Percentiles rank a stretch among this genome's conserved stretches.
Conservation (phyloP, 2,888 invertebrate genomes). For the Thyatira batis region DNA sequence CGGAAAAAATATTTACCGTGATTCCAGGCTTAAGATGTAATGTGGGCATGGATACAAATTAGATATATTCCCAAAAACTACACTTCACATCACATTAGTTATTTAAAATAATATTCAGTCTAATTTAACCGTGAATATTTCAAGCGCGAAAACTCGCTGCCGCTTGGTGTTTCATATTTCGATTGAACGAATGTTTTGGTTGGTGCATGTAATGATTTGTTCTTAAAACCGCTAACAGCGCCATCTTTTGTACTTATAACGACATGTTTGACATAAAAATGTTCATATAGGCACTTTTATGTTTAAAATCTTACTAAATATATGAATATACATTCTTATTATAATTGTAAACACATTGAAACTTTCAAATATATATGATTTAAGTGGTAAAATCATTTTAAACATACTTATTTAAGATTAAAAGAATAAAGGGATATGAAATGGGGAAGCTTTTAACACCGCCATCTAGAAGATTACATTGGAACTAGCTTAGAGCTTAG, state of each 20-base stretch:
- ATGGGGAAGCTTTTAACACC: background rate
- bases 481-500: constrained; percentile 15
- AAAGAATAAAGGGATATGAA: background rate
- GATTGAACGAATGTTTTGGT: constrained; percentile 76
- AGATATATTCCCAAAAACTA: constrained; percentile 32
- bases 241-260: constrained; percentile 35
- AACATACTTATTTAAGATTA: background rate
- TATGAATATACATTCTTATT: background rate
- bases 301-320: background rate
- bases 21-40: constrained; percentile 78
- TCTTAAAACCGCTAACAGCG: constrained; percentile 27
- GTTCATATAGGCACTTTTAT: background rate
- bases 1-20: constrained; percentile 61
- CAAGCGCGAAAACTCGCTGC: constrained; percentile 65
- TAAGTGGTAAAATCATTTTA: no score
- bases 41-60: constrained; percentile 69
- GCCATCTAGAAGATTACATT: constrained; percentile 33
- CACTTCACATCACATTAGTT: constrained; percentile 65
- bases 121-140: constrained; percentile 49
- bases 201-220: constrained; percentile 60
- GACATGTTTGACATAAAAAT: background rate
- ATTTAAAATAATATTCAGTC: constrained; percentile 25
- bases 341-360: background rate
- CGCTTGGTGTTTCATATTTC: constrained; percentile 47
- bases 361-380: background rate